Base-by-base conservation (phyloP, 2,888 invertebrate species). In the Drosophila suboccidentalis region DNA sequence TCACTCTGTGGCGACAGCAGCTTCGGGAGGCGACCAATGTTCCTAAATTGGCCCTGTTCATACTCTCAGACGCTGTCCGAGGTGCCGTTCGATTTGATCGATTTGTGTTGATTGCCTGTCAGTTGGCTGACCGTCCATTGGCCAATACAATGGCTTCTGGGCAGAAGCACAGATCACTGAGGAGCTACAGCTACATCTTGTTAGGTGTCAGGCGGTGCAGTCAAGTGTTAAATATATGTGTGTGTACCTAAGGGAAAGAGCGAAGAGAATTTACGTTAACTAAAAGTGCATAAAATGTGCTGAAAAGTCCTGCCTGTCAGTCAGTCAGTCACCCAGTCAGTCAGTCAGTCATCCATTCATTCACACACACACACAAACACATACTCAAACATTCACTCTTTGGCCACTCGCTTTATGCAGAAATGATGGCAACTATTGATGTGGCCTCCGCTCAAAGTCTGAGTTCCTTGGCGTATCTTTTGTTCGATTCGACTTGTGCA, bases 51-150 rank as follows among this genome's bases (percentile, higher is more conserved):
- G 84, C 87, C 70, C 69, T 50, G 57, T 63, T 55, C 80, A 74
- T 64, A 68, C 82, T 62, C 63, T 41, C 19, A 19, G 22, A 22
- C 26, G 26, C 6, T 26, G 50, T 75, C 78, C 60, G 46, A 57
- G 67, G 22, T 63, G 65, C 61, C 62, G 66, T 78, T 71, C 88
- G 83, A 88, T 84, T 84, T 84, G 84, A 84, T 84, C 89, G 84
- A 84, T 84, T 84, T 84, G 84, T 84, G 89, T 84, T 84, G 84
- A 84, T 84, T 84, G 84, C 89, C 89, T 83, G 83, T 83, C 88
- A 86, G 86, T 70, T 38, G 47, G 32, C 43, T 60, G 39, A 39
- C 43, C 69, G 75, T 54, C 65, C 49, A 46, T 47, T 63, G 78
- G 62, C 58, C 58, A 77, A 67, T 65, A 84, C 83, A 84, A 84